These are phyloP conservation scores for Drosophila tripunctata DNA, from an alignment of 2,888 invertebrate genomes.

Conservation along the genomic window DNA sequence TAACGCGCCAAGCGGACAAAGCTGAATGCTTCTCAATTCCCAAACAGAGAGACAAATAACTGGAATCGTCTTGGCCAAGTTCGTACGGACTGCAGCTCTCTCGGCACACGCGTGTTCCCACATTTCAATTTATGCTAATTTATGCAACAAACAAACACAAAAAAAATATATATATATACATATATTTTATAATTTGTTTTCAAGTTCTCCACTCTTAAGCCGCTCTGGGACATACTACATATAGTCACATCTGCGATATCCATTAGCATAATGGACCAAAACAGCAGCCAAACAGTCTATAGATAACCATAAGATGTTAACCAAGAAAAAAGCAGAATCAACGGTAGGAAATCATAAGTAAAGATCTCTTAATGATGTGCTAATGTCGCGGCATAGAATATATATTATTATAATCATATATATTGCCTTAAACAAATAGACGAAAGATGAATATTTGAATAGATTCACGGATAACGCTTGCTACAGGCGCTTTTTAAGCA, in stretches of 20 bases:
- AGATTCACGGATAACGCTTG: constrained; percentile 8
- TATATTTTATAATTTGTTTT: constrained; percentile 60
- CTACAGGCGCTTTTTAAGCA: constrained; percentile 19
- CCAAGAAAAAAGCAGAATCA: constrained; percentile 27
- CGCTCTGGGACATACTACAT: constrained; percentile 40
- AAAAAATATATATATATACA: too few relatives aligned
- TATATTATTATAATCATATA: too few relatives aligned
- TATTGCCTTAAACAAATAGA: constrained; percentile 52
- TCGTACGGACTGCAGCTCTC: background rate
- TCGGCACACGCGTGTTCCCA: constrained; percentile 54
- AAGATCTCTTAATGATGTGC: constrained; percentile 71
- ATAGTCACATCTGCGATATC: constrained; percentile 20
- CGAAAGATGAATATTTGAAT: constrained; percentile 3
- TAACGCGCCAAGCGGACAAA: constrained; percentile 67
- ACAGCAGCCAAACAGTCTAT: constrained; percentile 35
- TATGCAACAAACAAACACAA: constrained; percentile 46
- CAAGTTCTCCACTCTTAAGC: constrained; percentile 55
- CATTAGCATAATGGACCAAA: constrained; percentile 65
- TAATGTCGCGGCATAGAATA: constrained; percentile 49
- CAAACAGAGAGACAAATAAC: constrained; percentile 1
- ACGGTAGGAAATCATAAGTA: constrained; percentile 41
- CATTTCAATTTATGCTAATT: constrained; percentile 67
- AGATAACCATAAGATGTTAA: constrained; percentile 37
- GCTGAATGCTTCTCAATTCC: constrained; percentile 70
- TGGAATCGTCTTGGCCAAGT: constrained; percentile 10